Conservation (phyloP, 2,113 vertebrate species). For the Cacatua alba region DNA sequence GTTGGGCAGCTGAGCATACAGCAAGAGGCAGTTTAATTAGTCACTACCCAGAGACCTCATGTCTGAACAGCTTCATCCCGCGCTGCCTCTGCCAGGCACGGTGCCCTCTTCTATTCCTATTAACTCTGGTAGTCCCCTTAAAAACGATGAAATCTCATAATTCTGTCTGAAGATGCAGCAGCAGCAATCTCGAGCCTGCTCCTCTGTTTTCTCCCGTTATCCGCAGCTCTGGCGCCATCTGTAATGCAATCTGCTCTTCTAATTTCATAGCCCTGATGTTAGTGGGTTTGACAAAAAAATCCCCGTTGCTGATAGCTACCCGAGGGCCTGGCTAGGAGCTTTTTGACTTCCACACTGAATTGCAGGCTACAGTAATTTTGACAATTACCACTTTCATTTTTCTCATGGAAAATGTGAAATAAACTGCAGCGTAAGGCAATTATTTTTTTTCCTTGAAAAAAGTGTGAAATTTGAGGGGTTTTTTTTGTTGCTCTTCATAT, state of each 20-base stretch:
- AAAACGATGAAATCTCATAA: not conserved
- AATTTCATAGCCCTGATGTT: not conserved
- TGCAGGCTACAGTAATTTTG: not conserved
- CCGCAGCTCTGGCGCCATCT: not conserved
- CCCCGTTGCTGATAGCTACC: not conserved
- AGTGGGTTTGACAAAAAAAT: not conserved
- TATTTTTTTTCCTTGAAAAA: not conserved
- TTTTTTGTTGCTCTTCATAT: not conserved
- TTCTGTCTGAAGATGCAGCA: not conserved
- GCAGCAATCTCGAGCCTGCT: not conserved
- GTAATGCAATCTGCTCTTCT: not conserved
- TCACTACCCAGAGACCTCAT: not conserved
- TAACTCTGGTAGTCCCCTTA: not conserved
- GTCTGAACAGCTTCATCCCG: not conserved
- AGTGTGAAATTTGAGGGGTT: not conserved
- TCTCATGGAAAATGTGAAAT: not conserved
- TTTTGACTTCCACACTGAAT: not conserved
- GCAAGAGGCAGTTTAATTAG: not conserved
- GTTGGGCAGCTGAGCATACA: accelerated
- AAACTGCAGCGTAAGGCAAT: not conserved
- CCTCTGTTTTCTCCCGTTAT: not conserved
- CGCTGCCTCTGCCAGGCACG: accelerated
- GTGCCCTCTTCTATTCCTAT: not conserved
- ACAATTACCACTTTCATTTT: not conserved
- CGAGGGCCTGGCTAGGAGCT: not conserved